Base-by-base conservation (phyloP, 2,113 vertebrate genomes). In the Salvator merianae region DNA sequence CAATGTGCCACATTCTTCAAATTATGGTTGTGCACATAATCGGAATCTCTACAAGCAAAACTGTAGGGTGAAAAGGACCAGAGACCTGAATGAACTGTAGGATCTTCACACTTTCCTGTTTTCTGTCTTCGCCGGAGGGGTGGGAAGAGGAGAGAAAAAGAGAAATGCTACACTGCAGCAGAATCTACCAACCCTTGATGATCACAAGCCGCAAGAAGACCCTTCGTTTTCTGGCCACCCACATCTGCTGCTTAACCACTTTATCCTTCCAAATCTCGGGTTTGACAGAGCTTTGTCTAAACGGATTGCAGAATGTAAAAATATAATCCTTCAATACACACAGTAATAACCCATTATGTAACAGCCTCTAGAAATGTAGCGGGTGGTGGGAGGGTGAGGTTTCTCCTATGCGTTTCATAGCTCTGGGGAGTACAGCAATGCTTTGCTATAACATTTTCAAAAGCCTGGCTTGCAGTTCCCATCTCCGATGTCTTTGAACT, bases 91-190 rank as follows among this genome's bases (percentile, higher is more conserved):
- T n/a, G 47, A 43, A 3, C 62, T 73, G 8, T 16, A 40, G 3
- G 59, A 69, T 28, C 20, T 43, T 65, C 84, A 72, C 62, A 93
- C 94, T 91, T 93, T 92, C 96, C 95, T 96, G 92, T 30, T 86
- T 88, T 95, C 92, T 18, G 84, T 94, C 5, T 93, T 78, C 28
- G 0, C 96, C 97, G 69, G 26, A 34, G 13, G n/a, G 30, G 22
- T 38, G 71, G 50, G 36, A 63, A 20, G 9, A 89, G n/a, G 53
- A 16, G 38, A 88, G 83, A 77, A n/a, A 34, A 22, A 82, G 6
- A 82, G 14, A 77, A 84, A n/a, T 0, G 77, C 88, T 83, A 87
- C 14, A 84, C 82, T 38, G 80, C 70, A 32, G 24, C 83, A 68
- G 47, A 40, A 86, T 55, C 88, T 77, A 71, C 26, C 22, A 38